phyloP scores from a whole-genome alignment of 2,888 invertebrate species.

The Alloscopus bannaensis region DNA sequence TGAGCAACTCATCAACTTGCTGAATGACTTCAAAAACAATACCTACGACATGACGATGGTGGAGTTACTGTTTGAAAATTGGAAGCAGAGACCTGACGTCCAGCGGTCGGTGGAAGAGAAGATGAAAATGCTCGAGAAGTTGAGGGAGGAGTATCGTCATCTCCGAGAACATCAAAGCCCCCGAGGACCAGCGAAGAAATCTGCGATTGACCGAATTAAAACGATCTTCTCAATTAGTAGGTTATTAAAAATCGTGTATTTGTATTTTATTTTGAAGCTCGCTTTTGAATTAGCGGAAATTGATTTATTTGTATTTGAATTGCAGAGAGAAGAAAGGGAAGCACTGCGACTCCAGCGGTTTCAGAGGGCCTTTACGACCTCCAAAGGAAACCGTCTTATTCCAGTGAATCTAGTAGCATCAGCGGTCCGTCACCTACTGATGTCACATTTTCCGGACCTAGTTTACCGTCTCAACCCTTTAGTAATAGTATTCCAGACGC shows the following conservation, averaged over 20 bases:
- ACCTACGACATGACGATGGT: constrained; percentile 87
- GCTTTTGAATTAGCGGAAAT: background rate
- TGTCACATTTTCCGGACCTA: constrained; percentile 38
- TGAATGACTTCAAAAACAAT: constrained; percentile 92
- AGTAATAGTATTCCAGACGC: background rate
- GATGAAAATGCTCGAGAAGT: constrained; percentile 84
- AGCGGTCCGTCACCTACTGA: constrained; percentile 30
- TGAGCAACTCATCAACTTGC: constrained; percentile 89
- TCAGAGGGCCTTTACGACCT: background rate
- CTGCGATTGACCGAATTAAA: constrained; percentile 26
- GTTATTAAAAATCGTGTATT: background rate
- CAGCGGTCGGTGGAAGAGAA: constrained; percentile 90
- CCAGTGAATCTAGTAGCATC: constrained; percentile 8
- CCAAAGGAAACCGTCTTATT: background rate
- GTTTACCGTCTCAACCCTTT: constrained; percentile 15
- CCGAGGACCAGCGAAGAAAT: constrained; percentile 3
- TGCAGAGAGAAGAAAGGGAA: constrained; percentile 39
- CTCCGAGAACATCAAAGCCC: constrained; percentile 5
- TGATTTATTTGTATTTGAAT: background rate
- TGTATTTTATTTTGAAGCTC: background rate
- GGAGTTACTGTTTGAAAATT: constrained; percentile 89
- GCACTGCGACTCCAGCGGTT: background rate
- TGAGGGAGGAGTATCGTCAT: constrained; percentile 84
- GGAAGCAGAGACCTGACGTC: constrained; percentile 91
- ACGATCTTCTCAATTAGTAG: constrained; percentile 27